Evolutionary conservation across 92 coral and sea anemone species (phyloP).

Genomic region (Parazoanthus atlanticus): DNA sequence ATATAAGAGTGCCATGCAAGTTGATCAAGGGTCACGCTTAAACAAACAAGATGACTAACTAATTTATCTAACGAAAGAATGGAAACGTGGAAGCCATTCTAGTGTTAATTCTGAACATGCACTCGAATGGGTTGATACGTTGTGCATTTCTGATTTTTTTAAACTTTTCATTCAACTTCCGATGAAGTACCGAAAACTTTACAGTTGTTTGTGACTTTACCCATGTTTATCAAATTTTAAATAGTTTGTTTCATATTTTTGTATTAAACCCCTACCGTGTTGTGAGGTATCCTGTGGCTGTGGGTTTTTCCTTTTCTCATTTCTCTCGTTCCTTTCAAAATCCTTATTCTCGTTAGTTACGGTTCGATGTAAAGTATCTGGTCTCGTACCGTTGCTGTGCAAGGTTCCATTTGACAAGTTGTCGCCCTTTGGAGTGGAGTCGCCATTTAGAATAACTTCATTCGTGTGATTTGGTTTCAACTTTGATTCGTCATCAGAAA

Average conservation of each 20-base stretch:
- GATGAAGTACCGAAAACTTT: neutral
- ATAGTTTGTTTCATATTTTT: neutral
- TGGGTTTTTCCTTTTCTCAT: neutral
- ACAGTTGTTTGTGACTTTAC: neutral
- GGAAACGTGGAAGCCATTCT: neutral
- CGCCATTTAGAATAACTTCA: constrained; percentile 7
- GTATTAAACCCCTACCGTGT: neutral
- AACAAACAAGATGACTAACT: neutral
- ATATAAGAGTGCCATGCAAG: neutral
- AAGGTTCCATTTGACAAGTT: constrained; percentile 11
- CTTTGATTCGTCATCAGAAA: neutral
- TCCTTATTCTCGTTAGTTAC: neutral
- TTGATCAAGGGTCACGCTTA: neutral
- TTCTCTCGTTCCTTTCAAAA: neutral
- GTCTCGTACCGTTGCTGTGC: neutral
- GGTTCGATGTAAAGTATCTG: neutral
- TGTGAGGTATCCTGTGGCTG: neutral
- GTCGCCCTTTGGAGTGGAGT: neutral
- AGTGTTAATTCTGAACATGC: neutral
- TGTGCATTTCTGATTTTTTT: neutral
- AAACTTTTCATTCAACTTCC: neutral
- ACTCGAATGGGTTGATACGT: neutral
- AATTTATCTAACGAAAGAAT: neutral
- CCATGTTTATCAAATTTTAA: neutral
- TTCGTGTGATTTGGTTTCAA: neutral